These are phyloP conservation scores for Cassiopea xamachana DNA, from an alignment of 30 jellyfish, hydroid and myxozoan genomes.

Conservation along the genomic window DNA sequence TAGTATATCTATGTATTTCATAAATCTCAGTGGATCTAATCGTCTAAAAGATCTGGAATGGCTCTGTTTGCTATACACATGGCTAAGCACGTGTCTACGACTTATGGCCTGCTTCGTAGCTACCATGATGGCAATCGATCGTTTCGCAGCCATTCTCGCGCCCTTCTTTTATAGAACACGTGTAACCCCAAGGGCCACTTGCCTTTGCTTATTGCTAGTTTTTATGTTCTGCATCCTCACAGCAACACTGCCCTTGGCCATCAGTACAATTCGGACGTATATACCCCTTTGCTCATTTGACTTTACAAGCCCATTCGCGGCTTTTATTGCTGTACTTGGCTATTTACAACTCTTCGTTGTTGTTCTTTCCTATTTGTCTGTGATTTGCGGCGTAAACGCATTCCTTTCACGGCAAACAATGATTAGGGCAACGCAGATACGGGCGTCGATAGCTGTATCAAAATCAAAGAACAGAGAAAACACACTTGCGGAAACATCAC, in stretches of 20 bases:
- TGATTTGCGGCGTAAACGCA: conserved; percentile 59
- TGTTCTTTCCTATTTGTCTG: conserved; percentile 53
- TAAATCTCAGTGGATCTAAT: conserved; percentile 36
- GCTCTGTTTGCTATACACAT: conserved; percentile 64
- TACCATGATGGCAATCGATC: conserved; percentile 77
- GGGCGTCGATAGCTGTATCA: conserved; percentile 72
- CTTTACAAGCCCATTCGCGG: conserved; percentile 67
- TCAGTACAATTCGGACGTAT: conserved; percentile 22
- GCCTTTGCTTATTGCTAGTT: conserved; percentile 3
- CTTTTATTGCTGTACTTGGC: conserved; percentile 54
- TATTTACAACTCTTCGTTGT: conserved; percentile 65
- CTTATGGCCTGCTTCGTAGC: conserved; percentile 72
- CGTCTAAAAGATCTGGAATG: background rate
- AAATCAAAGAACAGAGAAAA: conserved; percentile 67
- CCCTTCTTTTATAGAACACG: conserved; percentile 72
- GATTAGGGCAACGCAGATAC: conserved; percentile 64
- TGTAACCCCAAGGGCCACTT: conserved; percentile 25
- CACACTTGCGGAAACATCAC: conserved; percentile 62
- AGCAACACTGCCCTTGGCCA: conserved; percentile 70
- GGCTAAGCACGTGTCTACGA: conserved; percentile 59
- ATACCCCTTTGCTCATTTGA: conserved; percentile 74
- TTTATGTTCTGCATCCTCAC: conserved; percentile 27
- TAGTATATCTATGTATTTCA: conserved; percentile 54
- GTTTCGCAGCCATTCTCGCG: conserved; percentile 63
- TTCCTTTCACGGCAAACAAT: conserved; percentile 66